Conservation (phyloP, 2,888 invertebrate genomes). For the Agrochola lota region DNA sequence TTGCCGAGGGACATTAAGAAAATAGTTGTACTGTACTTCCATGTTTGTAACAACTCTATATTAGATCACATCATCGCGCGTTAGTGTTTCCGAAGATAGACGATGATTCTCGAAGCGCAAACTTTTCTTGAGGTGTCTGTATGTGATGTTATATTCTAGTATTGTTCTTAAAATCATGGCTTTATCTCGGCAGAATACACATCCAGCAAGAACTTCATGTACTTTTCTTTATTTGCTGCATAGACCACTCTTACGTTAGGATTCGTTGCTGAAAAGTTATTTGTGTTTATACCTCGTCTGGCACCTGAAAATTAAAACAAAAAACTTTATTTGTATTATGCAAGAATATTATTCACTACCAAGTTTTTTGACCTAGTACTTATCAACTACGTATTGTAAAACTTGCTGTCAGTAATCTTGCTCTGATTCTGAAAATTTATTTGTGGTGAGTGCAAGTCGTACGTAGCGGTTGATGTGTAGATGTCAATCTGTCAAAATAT, state of each 20-base stretch:
- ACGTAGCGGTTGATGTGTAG: too few relatives aligned
- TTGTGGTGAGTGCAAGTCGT: neutral
- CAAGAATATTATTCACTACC: neutral
- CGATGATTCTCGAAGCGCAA: neutral
- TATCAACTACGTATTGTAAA: neutral
- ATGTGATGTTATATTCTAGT: neutral
- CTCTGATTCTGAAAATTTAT: too few relatives aligned
- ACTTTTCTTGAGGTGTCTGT: neutral
- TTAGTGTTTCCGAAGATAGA: neutral
- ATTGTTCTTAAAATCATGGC: neutral
- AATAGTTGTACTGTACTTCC: neutral
- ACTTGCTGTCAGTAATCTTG: neutral
- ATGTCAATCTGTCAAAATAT: too few relatives aligned
- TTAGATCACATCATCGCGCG: neutral
- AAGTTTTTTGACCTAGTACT: neutral
- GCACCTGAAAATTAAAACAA: constrained; percentile 68
- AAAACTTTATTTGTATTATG: neutral
- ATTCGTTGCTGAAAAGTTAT: constrained; percentile 66
- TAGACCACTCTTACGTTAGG: constrained; percentile 71
- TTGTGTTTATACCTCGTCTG: constrained; percentile 73
- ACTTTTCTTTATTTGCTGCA: constrained; percentile 65
- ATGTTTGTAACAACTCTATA: neutral
- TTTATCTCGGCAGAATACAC: constrained; percentile 74
- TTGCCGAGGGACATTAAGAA: too few relatives aligned
- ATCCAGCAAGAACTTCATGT: constrained; percentile 72